Conservation (phyloP, 2,797 vertebrate genomes). For the Enteromius thamalakanensis region DNA sequence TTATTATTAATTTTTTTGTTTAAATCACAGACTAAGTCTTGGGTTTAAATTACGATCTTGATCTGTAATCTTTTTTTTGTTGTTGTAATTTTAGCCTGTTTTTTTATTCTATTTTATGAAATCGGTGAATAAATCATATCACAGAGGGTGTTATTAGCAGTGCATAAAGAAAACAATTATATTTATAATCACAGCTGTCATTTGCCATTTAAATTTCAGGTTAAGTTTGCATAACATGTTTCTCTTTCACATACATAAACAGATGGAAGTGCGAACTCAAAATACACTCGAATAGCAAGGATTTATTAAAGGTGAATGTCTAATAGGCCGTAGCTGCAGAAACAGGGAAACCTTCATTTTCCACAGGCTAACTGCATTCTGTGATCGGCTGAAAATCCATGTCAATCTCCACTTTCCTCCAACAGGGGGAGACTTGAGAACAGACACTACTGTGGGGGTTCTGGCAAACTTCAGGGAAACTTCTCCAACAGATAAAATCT, state of each 20-base stretch:
- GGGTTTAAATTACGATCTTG: neutral
- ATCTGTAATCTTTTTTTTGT: neutral
- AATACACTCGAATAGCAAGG: neutral
- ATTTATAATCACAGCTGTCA: neutral
- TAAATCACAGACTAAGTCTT: neutral
- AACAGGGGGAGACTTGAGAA: slow-evolving; percentile 33
- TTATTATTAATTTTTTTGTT: too few species aligned
- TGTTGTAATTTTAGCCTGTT: neutral
- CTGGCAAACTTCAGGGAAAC: slow-evolving; percentile 11
- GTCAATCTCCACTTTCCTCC: slow-evolving; percentile 2
- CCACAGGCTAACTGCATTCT: neutral
- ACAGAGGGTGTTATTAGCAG: neutral
- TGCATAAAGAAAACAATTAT: neutral
- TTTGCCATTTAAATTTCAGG: neutral
- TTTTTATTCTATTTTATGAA: neutral
- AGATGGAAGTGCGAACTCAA: neutral
- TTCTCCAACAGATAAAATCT: slow-evolving; percentile 35
- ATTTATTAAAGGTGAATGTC: neutral
- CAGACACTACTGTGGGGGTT: neutral
- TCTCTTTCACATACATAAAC: neutral
- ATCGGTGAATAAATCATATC: neutral
- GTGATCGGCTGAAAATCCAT: neutral
- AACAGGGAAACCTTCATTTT: neutral
- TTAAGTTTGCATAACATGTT: neutral
- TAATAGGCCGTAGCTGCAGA: neutral